A percentile compares a stretch with the other conserved stretches of the same genome.
phyloP scores from a whole-genome alignment of 2,113 vertebrate genomes.

The Tapirus terrestris region DNA sequence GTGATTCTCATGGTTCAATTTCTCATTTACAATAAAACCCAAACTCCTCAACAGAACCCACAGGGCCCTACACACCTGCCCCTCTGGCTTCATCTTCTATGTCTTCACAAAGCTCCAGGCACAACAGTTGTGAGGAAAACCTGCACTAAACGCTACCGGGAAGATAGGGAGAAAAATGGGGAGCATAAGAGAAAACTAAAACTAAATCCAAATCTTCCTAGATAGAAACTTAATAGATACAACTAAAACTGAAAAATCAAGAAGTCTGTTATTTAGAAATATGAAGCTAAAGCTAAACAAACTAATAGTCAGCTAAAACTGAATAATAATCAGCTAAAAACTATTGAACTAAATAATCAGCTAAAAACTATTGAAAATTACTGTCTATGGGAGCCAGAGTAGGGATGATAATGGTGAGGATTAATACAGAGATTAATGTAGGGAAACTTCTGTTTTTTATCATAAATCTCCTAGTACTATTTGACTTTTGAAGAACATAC shows the following conservation, averaged over 20 bases:
- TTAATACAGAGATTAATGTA: background rate
- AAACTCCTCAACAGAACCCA: background rate
- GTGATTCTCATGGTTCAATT: background rate
- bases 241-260: background rate
- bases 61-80: background rate
- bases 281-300: background rate
- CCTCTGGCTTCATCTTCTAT: background rate
- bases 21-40: background rate
- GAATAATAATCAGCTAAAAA: background rate
- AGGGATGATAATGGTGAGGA: background rate
- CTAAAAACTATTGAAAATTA: background rate
- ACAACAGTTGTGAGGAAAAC: background rate
- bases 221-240: background rate
- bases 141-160: background rate
- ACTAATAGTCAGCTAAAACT: background rate
- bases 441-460: background rate
- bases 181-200: background rate
- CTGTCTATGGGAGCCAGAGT: background rate
- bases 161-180: background rate
- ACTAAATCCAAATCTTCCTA: background rate
- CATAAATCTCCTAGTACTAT: background rate
- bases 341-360: background rate
- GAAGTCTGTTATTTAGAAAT: background rate
- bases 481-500: background rate
- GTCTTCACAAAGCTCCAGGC: background rate